Base-by-base conservation (phyloP, 1,140 invertebrate genomes). In the Arctopsyche grandis region DNA sequence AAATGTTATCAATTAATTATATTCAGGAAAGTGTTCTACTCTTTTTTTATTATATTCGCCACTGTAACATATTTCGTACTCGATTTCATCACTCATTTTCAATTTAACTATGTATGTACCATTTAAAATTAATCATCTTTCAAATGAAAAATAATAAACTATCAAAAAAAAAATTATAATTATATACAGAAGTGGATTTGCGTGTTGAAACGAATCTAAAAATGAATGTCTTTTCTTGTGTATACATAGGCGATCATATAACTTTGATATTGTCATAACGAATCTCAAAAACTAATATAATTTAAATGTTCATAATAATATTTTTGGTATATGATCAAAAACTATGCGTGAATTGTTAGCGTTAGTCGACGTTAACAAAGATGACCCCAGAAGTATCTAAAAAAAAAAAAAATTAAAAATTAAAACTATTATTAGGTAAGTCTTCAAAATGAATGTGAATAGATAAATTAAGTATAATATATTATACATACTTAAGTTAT, bases 391-490 rank as follows among this genome's bases (percentile, higher is more conserved):
- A 52, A 10, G 48, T 14, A 52, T 52, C 48, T 52, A 52, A 52
- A 14, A 16, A 16, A 60, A n/a, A n/a, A n/a, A n/a, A n/a, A n/a
- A n/a, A n/a, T n/a, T n/a, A n/a, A n/a, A n/a, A 60, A 60, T 10
- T 16, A 60, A 60, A 60, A 60, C 9, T 66, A 66, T 66, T 22
- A 10, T 66, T 66, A 66, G 63, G 24, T 66, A 66, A 66, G 63
- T 66, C n/a, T 66, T 66, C 24, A 66, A 66, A 60, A 66, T 66
- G 63, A 66, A 66, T 66, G 63, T 66, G 63, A 26, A 66, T 66
- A 66, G 63, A 66, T 60, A 60, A 66, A 26, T 66, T 71, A 71
- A 21, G 44, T 71, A 71, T 71, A 71, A 66, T 66, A 66, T 66
- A 66, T 66, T 22, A 22, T 66, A 22, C 19, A 66, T 22, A 66